Evolutionary conservation across 64 coral and sea anemone genomes (phyloP), one percentile per base, ranked within the genome.

Genomic region (Pocillopora damicornis): DNA sequence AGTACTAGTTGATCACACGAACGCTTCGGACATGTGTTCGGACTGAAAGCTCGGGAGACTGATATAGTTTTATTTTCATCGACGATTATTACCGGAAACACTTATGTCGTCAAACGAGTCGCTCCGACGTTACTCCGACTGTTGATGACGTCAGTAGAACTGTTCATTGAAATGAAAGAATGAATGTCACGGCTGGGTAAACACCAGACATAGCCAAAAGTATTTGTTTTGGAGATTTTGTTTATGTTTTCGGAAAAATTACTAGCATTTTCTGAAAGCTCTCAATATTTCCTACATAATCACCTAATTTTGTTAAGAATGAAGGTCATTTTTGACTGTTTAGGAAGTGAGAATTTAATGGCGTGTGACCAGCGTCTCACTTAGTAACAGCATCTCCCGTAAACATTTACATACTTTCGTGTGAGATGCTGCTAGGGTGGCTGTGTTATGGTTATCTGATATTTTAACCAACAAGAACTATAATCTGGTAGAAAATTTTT

Each of bases 381-480:
- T 85, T 85, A 73, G 81, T 85, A 58, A 85, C 81, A 65, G 18
- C 81, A 72, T 63, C 81, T 23, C 63, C 37, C 22, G 81, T 85
- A 85, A 85, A 85, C 81, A 85, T 85, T 85, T 85, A 85, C 65
- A 71, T 69, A 85, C 64, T 69, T 85, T 36, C 81, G 65, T 85
- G 63, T 72, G 20, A 66, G 72, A n/a, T 11, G 63, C 26, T 58
- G 69, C 72, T 85, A 38, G 37, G 81, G 35, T 23, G 17, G 72
- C 37, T 51, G 58, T 73, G 65, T 42, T 10, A 51, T 85, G 12
- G 64, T 18, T 7, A 51, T 59, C 9, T 72, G 63, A 65, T 62
- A 58, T 85, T 42, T 17, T 18, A 12, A 13, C 15, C 69, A 57
- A 67, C 65, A 85, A 71, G 30, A 71, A 73, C 8, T 23, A 7